phyloP scores from a whole-genome alignment of 2,113 vertebrate species.

The Bambusicola thoracicus region DNA sequence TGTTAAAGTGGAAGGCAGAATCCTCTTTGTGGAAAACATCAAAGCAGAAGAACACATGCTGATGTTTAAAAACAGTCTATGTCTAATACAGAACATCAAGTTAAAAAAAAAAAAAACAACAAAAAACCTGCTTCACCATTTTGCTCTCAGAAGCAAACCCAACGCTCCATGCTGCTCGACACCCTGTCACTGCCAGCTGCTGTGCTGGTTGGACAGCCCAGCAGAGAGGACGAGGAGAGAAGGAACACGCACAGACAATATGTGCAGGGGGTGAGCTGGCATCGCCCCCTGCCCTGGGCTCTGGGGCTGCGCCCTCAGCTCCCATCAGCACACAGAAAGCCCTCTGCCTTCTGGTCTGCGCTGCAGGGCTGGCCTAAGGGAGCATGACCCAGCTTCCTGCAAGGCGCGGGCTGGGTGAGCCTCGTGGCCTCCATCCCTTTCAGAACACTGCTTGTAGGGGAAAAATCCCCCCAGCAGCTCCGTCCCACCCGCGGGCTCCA shows the following conservation, averaged over 20 bases:
- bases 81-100: constrained; percentile 38
- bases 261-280: background rate
- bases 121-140: background rate
- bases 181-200: background rate
- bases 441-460: constrained; percentile 51
- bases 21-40: constrained; percentile 37
- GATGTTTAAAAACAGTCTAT: constrained; percentile 51
- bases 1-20: constrained; percentile 53
- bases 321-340: background rate
- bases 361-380: background rate
- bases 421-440: constrained; percentile 21
- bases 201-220: background rate
- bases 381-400: constrained; percentile 10
- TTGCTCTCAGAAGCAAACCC: constrained; percentile 28
- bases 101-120: background rate
- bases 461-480: constrained; percentile 17
- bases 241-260: background rate
- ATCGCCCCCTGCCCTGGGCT: background rate
- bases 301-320: background rate
- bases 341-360: background rate
- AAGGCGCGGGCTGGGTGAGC: background rate
- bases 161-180: background rate
- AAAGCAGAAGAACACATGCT: constrained; percentile 64
- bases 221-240: background rate
- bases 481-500: background rate